Evolutionary conservation across 1,140 invertebrate genomes (phyloP), one percentile per base, ranked within the genome.

Genomic region (Trichonephila inaurata): DNA sequence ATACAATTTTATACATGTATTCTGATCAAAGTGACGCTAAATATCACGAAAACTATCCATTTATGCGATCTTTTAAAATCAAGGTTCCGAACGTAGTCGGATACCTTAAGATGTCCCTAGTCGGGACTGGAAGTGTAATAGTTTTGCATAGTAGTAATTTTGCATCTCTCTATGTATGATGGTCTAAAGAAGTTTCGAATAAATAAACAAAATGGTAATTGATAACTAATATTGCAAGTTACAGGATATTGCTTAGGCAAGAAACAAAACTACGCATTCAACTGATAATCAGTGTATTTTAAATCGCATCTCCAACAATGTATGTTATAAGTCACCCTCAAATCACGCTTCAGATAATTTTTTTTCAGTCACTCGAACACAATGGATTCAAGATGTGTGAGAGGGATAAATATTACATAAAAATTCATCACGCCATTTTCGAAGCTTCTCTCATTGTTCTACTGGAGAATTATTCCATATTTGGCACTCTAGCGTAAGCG

Each of bases 381-480:
- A 77, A 77, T 77, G 28, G 69, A 77, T 51, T 0, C 51, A 51
- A 51, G 51, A 51, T 51, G 28, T 28, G 28, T 28, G 51, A 33
- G 28, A 2, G 14, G 12, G 69, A 77, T 77, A 33, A 77, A 77
- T 77, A 77, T 28, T 77, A 16, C 28, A 77, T 77, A 24, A 77
- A 72, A 77, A 77, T 77, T 77, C 69, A 77, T 77, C 69, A 77
- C 69, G 69, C 28, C 69, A 28, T 28, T n/a, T n/a, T 77, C 24
- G 10, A 12, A 14, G 0, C 16, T 77, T 24, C n/a, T n/a, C n/a
- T n/a, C 69, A 77, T 77, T 77, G 69, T 77, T 77, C 69, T 77
- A 5, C 21, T 16, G 16, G 28, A 33, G 14, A 28, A n/a, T 28
- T 77, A 77, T 77, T 77, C 69, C 69, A 77, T 77, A 77, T 77